Percentiles rank a stretch among this genome's conserved stretches.
Conservation (phyloP, 2,888 invertebrate genomes). For the Drosophila nigritarsus region DNA sequence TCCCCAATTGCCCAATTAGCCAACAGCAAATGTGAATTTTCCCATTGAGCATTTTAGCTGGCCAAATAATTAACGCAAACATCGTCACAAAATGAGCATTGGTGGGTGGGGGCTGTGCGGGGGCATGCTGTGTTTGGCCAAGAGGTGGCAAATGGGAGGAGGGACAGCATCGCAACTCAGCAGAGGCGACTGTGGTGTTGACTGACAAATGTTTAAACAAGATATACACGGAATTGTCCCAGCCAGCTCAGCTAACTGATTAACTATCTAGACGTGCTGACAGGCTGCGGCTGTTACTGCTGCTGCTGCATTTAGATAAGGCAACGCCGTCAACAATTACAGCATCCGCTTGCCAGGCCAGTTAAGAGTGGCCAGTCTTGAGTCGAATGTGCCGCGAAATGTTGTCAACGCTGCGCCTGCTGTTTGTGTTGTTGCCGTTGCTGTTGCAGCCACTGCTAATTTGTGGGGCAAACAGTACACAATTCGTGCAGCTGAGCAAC, state of each 20-base stretch:
- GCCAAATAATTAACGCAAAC: conserved; percentile 21
- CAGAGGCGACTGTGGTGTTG: conserved; percentile 29
- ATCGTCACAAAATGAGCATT: neutral
- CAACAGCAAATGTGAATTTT: neutral
- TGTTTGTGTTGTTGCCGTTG: neutral
- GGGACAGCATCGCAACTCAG: neutral
- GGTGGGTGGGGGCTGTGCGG: neutral
- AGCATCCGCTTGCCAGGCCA: conserved; percentile 2
- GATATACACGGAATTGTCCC: conserved; percentile 22
- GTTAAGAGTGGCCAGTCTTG: conserved; percentile 41
- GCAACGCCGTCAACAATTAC: conserved; percentile 22
- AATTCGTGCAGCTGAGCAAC: conserved; percentile 52
- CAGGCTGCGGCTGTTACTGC: conserved; percentile 9
- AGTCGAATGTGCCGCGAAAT: conserved; percentile 37
- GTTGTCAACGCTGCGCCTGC: conserved; percentile 26
- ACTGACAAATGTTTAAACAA: conserved; percentile 58
- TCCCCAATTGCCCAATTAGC: conserved; percentile 10
- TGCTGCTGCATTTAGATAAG: conserved; percentile 70
- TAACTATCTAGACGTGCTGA: conserved; percentile 73
- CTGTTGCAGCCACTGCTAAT: conserved; percentile 14
- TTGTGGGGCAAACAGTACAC: conserved; percentile 9
- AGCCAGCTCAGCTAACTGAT: conserved; percentile 54
- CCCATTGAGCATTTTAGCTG: neutral
- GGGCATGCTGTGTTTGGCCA: conserved; percentile 3
- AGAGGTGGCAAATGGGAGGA: neutral